These are phyloP conservation scores for Ovis aries DNA, from an alignment of 2,113 vertebrate genomes.

Conservation along the genomic window ARS-UI_Ramb_v3.0 NC_056058.1:92144001-92144500, in stretches of 20 bases:
- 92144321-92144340: background rate
- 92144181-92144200: too few relatives aligned
- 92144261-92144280: background rate
- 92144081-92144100: too few relatives aligned
- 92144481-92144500: background rate
- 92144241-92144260: background rate
- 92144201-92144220: rapidly evolving
- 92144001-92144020: background rate
- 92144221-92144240: too few relatives aligned
- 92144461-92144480: background rate
- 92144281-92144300: background rate
- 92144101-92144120: too few relatives aligned
- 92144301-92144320: background rate
- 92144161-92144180: too few relatives aligned
- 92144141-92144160: too few relatives aligned
- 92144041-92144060: background rate
- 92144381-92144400: background rate
- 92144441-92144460: background rate
- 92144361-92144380: background rate
- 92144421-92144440: background rate
- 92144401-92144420: background rate
- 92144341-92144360: background rate
- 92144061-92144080: background rate
- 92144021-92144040: background rate
- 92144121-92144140: too few relatives aligned